phyloP scores from a whole-genome alignment of 2,888 invertebrate species.

The Pollenia amentaria region DNA sequence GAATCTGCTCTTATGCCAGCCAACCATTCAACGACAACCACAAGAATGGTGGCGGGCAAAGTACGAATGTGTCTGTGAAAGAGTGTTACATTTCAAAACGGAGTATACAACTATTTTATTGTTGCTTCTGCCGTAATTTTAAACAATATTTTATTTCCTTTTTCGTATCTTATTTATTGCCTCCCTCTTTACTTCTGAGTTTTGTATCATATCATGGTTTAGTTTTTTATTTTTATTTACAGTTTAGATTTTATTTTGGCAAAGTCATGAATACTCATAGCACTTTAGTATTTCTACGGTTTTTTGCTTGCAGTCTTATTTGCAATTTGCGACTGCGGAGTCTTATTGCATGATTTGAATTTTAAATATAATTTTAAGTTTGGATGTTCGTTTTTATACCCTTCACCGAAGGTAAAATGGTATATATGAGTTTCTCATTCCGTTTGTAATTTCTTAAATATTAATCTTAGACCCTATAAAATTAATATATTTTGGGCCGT shows the following conservation, averaged over 20 bases:
- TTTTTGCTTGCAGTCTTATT: constrained; percentile 15
- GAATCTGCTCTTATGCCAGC: not conserved
- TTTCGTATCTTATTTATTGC: not conserved
- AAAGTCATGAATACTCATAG: constrained; percentile 3
- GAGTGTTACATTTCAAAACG: constrained; percentile 21
- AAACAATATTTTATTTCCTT: constrained; percentile 21
- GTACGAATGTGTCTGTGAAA: constrained; percentile 2
- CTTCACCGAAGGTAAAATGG: too few relatives aligned
- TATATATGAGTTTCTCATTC: too few relatives aligned
- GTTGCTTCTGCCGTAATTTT: not conserved
- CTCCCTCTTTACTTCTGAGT: not conserved
- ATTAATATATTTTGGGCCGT: too few relatives aligned
- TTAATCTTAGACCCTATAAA: too few relatives aligned
- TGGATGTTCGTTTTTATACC: not conserved
- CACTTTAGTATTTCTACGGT: not conserved
- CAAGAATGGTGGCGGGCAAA: not conserved
- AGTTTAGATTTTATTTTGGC: constrained; percentile 34
- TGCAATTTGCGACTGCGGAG: constrained; percentile 10
- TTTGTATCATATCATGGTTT: not conserved
- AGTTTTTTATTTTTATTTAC: constrained; percentile 32
- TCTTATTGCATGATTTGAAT: constrained; percentile 32
- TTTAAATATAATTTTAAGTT: constrained; percentile 28
- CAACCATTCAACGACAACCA: not conserved
- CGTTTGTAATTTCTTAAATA: too few relatives aligned
- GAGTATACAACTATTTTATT: not conserved